Evolutionary conservation across 2,113 vertebrate genomes (phyloP), one percentile per base, ranked within the genome.

Genomic region (Phyllostomus hastatus): DNA sequence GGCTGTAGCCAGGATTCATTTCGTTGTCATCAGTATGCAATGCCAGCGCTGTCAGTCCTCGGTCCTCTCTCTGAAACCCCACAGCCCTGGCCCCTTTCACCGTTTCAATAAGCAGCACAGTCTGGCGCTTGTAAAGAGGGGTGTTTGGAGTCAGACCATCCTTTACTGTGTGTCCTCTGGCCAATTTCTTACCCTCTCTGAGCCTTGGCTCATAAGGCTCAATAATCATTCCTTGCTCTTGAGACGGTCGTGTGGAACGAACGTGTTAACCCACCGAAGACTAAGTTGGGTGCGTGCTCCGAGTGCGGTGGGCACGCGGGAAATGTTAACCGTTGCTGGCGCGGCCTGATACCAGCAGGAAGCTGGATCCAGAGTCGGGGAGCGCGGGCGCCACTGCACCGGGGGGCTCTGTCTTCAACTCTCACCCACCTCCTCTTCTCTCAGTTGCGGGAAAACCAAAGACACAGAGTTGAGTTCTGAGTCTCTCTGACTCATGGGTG

Each of bases 1-100:
- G 0, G 22, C 16, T 0, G 0, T 28, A 10, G 31, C 57, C 1
- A 6, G 61, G 7, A 1, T 33, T 64, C 38, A 9, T 16, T 10
- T 3, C 28, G n/a, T 48, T 7, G 54, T 57, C 33, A 4, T 43
- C 17, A 5, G 16, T 28, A 0, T 19, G 59, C 66, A n/a, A 35
- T 4, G 10, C n/a, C 78, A 78, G 5, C 69, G 64, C 61, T 15
- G 2, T 41, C 38, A 0, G 8, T 67, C 79, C 67, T 3, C 0
- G 19, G 2, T 76, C 28, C 72, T 57, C 70, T 82, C 67, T 41
- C 57, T 41, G 70, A 90, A 84, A 41, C 41, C 89, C 50, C 90
- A 50, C 16, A 10, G 64, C 26, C 33, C 50, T 35, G 80, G 31
- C 46, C 75, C 20, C 43, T 20, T 67, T 69, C 69, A 64, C 43